Evolutionary conservation across 2,113 vertebrate species (phyloP), one percentile per base, ranked within the genome.

Genomic region (Proterorhinus semilunaris): DNA sequence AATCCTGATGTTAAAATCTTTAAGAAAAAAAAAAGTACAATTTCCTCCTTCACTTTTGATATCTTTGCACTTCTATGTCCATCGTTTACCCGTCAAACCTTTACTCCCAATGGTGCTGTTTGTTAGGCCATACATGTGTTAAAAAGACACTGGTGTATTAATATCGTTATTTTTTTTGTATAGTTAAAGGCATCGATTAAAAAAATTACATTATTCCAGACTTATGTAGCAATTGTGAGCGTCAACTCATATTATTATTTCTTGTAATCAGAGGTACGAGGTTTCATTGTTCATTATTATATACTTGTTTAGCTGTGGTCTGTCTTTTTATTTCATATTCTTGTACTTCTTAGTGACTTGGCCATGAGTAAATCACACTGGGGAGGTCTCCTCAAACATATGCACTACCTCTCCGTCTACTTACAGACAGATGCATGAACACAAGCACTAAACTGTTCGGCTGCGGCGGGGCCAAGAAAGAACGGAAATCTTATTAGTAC

Each of bases 191-290:
- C 58, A 16, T 74, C 49, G 80, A 50, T 79, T 50, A 72, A 69
- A 67, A 61, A 54, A 21, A 43, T 68, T 68, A 79, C 15, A 52
- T 51, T 57, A 71, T 78, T 84, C 71, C 78, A 82, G 78, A 87
- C 74, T 72, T 82, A 91, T 92, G 92, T 92, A 92, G 91, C 91
- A 92, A 82, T 58, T 82, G 76, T 87, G 80, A 83, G 74, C 45
- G 62, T 82, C 70, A 61, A 17, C 76, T 66, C n/a, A 50, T 82
- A 36, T 82, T 21, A 21, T 21, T 21, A n/a, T 82, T 54, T 78
- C 62, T 79, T 15, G 48, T 15, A 68, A 71, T 55, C 48, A 66
- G 15, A 69, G 49, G 66, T 82, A 63, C 36, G 3, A 76, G 6
- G 61, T 74, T 75, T 73, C 68, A 53, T 42, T 52, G 50, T 86